Evolutionary conservation across 2,113 vertebrate species (phyloP), one percentile per base, ranked within the genome.

Genomic region (Alethe castanea): DNA sequence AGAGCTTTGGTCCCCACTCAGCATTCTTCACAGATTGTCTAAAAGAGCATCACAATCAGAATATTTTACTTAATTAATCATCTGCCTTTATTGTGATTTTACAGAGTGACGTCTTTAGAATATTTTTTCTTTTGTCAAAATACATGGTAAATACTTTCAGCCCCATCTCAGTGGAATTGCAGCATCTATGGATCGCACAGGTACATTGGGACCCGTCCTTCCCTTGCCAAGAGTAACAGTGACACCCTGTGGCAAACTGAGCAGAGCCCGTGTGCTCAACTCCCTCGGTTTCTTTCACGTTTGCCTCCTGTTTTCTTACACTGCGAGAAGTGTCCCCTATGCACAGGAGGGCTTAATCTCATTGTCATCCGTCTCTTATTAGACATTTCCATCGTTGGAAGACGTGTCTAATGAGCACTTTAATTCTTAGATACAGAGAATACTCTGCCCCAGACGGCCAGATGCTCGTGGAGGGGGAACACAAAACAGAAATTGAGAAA

Each of bases 161-260:
- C 23, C 24, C 48, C 13, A 6, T 31, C 38, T 44, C 66, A 2
- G 53, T 33, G 22, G 12, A 33, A 17, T 16, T 40, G 65, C 52
- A 24, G 64, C 33, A 6, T 42, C n/a, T 53, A 0, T 7, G 38
- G 38, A 19, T 74, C 44, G 6, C 61, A 3, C 6, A 9, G 28
- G 5, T 5, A 7, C 3, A 3, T 1, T 7, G 25, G 69, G 54
- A 61, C 4, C 17, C 42, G 16, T 83, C 16, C 64, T 33, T 59
- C 33, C 0, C 29, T 86, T 89, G 56, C 78, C 73, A 56, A n/a
- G 92, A 64, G 78, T 44, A 94, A 84, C 56, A 88, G 84, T 92
- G 96, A 89, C 95, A 89, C 61, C 93, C 38, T 84, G 90, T 92
- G 96, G 92, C 64, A 10, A 62, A 6, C 8, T 38, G 36, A 7